Base-by-base conservation (phyloP, 1,140 invertebrate genomes). In the Subanguina moxae region DNA sequence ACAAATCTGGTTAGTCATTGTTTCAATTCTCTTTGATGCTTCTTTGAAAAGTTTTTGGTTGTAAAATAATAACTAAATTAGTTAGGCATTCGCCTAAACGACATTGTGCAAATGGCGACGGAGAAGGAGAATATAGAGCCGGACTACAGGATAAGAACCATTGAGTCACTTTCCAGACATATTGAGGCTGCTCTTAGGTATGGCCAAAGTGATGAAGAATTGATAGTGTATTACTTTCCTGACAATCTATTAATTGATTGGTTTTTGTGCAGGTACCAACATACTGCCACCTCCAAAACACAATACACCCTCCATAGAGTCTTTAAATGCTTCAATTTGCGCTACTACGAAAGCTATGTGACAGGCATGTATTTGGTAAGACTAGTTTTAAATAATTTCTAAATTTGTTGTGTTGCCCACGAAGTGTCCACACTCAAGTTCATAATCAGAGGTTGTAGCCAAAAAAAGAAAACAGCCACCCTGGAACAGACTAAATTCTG, bases 111-210 rank as follows among this genome's bases (percentile, higher is more conserved):
- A 66, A 81, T 83, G 79, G 80, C 80, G 27, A 82, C 81, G 13
- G 80, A 82, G 62, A 83, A 83, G 64, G 80, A 82, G 64, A 82
- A 82, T 45, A 82, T 82, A 30, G 81, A 82, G 56, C 80, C 80
- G 11, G 80, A 82, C 64, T 83, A 74, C 71, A 72, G 80, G 13
- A 70, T 82, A 56, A 67, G 82, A 59, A 82, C 81, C 21, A 83
- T 82, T 58, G 81, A 82, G 65, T 78, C 77, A 25, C 67, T 82
- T 43, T 74, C 80, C 9, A 58, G 81, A 46, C 80, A 82, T 62
- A 82, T 82, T 48, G 80, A 82, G 70, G 73, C 76, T n/a, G 82
- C 77, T 42, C 45, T 81, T 9, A 65, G 79, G 73, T 72, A 61
- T 38, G 32, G 32, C 11, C 32, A 3, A 38, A 5, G 3, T 38